Evolutionary conservation across 2,888 invertebrate species (phyloP).

Genomic region (Erynnis tages): DNA sequence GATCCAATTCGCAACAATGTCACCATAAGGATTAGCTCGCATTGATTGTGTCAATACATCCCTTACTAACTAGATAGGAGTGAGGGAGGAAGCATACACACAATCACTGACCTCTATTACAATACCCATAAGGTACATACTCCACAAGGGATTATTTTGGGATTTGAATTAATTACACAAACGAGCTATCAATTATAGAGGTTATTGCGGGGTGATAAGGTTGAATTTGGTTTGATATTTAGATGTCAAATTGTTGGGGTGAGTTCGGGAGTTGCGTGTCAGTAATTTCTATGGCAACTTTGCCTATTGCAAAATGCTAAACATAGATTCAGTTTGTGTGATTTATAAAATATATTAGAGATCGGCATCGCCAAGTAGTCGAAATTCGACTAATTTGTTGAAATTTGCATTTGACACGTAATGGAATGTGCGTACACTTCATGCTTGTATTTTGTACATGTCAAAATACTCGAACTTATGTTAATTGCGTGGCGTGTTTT

Average conservation of each 20-base stretch:
- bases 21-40: background rate
- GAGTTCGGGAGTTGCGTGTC: conserved; percentile 9
- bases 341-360: background rate
- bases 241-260: background rate
- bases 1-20: background rate
- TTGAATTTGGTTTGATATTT: background rate
- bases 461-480: too few species aligned
- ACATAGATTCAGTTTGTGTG: background rate
- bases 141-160: conserved; percentile 4
- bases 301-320: conserved; percentile 1
- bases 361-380: too few species aligned
- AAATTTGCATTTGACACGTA: too few species aligned
- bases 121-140: conserved; percentile 2
- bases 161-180: conserved; percentile 21
- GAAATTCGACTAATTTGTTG: too few species aligned
- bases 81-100: background rate
- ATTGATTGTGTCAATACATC: background rate
- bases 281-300: conserved; percentile 9
- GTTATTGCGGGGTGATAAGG: background rate
- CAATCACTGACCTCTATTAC: conserved; percentile 1
- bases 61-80: background rate
- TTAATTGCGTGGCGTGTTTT: too few species aligned
- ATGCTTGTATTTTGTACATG: too few species aligned
- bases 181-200: background rate
- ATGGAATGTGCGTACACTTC: too few species aligned